phyloP scores from a whole-genome alignment of 1,140 invertebrate species.

The Sitophilus oryzae region DNA sequence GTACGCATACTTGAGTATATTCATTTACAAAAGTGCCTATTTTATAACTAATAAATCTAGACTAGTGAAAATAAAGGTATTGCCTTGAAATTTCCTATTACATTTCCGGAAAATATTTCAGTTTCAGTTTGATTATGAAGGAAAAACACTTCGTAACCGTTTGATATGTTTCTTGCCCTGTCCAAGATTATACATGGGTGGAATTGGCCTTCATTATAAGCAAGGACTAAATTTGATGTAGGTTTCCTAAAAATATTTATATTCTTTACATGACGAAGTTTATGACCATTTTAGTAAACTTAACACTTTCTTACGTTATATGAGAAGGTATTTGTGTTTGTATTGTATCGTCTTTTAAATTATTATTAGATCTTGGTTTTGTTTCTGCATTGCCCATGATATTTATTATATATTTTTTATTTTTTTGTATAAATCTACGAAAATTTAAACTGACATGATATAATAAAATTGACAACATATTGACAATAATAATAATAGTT shows the following conservation, averaged over 20 bases:
- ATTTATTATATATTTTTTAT: not conserved
- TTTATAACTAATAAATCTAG: too few species aligned
- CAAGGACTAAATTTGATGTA: slow-evolving; percentile 5
- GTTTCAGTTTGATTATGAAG: slow-evolving; percentile 8
- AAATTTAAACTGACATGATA: too few species aligned
- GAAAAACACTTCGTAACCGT: slow-evolving; percentile 10
- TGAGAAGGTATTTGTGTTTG: not conserved
- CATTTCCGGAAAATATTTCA: slow-evolving; percentile 1
- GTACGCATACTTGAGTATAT: too few species aligned
- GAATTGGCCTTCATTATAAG: slow-evolving; percentile 7
- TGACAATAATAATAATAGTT: too few species aligned
- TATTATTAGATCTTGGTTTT: not conserved
- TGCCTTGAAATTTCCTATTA: slow-evolving; percentile 12
- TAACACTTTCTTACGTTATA: not conserved
- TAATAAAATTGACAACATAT: too few species aligned
- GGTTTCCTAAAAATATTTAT: slow-evolving; percentile 5
- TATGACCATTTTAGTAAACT: not conserved
- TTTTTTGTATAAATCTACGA: not conserved
- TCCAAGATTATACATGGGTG: slow-evolving; percentile 11
- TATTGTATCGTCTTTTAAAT: not conserved
- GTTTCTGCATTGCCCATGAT: not conserved
- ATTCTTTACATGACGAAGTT: not conserved
- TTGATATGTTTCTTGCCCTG: not conserved
- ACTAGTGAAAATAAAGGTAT: too few species aligned
- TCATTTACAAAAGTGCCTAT: too few species aligned